phyloP scores from a whole-genome alignment of 2,888 invertebrate species.

The Lasioglossum figueresi region DNA sequence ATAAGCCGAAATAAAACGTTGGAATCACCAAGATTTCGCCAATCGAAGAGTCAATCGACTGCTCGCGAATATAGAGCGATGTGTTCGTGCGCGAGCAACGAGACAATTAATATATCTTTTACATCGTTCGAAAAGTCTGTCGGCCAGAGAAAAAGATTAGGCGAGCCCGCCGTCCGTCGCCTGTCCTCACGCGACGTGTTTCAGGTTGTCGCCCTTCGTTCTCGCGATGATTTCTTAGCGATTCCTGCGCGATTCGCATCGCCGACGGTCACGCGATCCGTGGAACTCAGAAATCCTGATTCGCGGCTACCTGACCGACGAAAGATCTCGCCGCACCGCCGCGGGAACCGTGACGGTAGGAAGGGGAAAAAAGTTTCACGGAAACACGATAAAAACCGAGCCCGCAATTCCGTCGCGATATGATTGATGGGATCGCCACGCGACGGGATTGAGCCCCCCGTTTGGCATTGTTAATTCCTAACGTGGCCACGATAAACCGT shows the following conservation, averaged over 20 bases:
- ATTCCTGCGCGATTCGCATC: conserved; percentile 47
- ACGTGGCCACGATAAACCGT: conserved; percentile 6
- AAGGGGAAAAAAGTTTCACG: conserved; percentile 20
- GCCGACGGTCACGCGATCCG: conserved; percentile 54
- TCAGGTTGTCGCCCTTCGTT: conserved; percentile 15
- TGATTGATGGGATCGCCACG: conserved; percentile 60
- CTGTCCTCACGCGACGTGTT: conserved; percentile 28
- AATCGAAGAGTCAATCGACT: neutral
- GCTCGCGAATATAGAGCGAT: neutral
- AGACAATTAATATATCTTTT: neutral
- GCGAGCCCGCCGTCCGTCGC: neutral
- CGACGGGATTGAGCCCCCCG: conserved; percentile 6
- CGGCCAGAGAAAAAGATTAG: neutral
- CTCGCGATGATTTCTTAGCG: conserved; percentile 39
- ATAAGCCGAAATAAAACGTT: conserved; percentile 28
- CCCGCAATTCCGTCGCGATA: conserved; percentile 40
- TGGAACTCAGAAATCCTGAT: conserved; percentile 38
- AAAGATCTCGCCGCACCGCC: neutral
- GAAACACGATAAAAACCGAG: conserved; percentile 43
- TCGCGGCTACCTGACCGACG: conserved; percentile 2
- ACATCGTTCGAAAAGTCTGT: neutral
- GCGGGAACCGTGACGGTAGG: conserved; percentile 13
- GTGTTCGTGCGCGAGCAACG: neutral
- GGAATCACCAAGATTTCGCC: conserved; percentile 32
- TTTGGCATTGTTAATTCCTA: conserved; percentile 2